Evolutionary conservation across 92 coral and sea anemone species (phyloP).

Genomic region (Virgularia gustaviana): DNA sequence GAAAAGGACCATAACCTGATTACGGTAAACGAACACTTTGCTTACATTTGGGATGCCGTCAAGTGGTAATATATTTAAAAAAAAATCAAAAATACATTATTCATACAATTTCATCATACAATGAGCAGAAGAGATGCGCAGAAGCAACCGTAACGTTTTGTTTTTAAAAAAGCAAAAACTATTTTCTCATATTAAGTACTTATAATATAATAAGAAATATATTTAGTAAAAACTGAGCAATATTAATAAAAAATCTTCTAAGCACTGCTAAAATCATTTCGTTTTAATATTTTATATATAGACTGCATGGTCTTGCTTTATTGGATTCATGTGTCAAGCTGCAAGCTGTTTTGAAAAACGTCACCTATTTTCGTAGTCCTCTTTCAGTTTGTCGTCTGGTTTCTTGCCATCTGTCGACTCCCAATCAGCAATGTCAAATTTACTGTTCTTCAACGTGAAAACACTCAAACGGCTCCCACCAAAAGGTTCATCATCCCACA

Average conservation of each 20-base stretch:
- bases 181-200: neutral
- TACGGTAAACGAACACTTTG: too few species aligned
- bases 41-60: too few species aligned
- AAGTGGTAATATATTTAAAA: too few species aligned
- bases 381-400: neutral
- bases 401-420: constrained; percentile 4
- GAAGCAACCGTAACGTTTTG: neutral
- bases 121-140: neutral
- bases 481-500: constrained; percentile 37
- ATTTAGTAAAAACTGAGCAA: neutral
- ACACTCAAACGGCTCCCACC: constrained; percentile 30
- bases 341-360: too few species aligned
- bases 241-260: neutral
- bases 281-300: neutral
- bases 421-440: constrained; percentile 29
- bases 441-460: constrained; percentile 34
- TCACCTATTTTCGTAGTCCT: neutral
- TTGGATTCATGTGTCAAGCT: too few species aligned
- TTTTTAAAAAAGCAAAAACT: neutral
- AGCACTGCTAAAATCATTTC: neutral
- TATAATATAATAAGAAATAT: too few species aligned
- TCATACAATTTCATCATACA: neutral
- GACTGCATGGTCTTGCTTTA: too few species aligned
- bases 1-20: too few species aligned
- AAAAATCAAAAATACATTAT: too few species aligned